A percentile compares a stretch with the other conserved stretches of the same genome.
Conservation (phyloP, 2,888 invertebrate genomes). For the Eristalis arbustorum region DNA sequence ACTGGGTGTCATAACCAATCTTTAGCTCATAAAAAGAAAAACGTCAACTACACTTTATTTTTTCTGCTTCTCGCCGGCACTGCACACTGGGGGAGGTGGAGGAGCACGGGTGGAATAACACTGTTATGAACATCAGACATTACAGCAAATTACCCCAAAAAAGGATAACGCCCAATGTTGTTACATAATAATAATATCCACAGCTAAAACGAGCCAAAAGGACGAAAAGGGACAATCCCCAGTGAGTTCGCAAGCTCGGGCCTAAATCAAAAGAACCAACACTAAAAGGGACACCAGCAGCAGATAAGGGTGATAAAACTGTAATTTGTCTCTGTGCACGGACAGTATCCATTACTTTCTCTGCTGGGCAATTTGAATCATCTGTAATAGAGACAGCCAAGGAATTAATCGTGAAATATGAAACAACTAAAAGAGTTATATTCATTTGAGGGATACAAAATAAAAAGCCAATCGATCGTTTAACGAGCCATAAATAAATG, state of each 20-base stretch:
- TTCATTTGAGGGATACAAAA: constrained; percentile 49
- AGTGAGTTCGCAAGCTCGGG: constrained; percentile 13
- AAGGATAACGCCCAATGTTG: constrained; percentile 53
- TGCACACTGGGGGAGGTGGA: too few species aligned
- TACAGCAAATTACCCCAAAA: constrained; percentile 53
- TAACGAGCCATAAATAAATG: constrained; percentile 50
- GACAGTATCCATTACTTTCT: constrained; percentile 58
- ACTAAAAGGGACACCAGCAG: constrained; percentile 36
- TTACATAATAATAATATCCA: constrained; percentile 59
- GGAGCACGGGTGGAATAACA: constrained; percentile 14
- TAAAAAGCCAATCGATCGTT: constrained; percentile 54
- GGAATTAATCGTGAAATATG: constrained; percentile 61
- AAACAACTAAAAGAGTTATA: constrained; percentile 59
- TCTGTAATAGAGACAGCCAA: constrained; percentile 54
- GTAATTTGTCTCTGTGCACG: constrained; percentile 54
- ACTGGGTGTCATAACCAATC: constrained; percentile 36
- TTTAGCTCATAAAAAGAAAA: constrained; percentile 23
- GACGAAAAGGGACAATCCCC: constrained; percentile 12
- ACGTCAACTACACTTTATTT: constrained; percentile 27
- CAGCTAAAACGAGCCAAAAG: constrained; percentile 6
- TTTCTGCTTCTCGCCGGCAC: background rate
- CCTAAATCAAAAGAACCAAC: constrained; percentile 53
- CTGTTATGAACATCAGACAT: constrained; percentile 56
- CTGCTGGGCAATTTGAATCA: constrained; percentile 58
- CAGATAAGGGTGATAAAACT: constrained; percentile 61